Percentiles rank a stretch among this genome's conserved stretches.
Evolutionary conservation across 2,888 invertebrate genomes (phyloP).

Genomic region (Limnephilus rhombicus): DNA sequence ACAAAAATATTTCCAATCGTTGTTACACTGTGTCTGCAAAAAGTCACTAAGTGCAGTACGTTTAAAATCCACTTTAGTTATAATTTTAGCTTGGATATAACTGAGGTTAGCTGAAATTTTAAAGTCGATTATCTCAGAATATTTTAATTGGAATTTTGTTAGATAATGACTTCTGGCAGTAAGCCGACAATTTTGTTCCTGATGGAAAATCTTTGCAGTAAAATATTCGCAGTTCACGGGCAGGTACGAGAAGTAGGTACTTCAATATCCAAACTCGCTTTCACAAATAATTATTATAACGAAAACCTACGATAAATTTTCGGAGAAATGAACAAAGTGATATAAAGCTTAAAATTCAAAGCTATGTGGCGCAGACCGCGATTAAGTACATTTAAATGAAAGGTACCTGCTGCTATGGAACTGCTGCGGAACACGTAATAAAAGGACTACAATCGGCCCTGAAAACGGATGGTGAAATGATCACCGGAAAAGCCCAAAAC

Average conservation of each 20-base stretch:
- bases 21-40: too few relatives aligned
- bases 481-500: background rate
- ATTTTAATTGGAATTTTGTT: too few relatives aligned
- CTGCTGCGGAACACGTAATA: background rate
- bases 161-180: too few relatives aligned
- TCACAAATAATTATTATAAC: background rate
- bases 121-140: too few relatives aligned
- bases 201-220: background rate
- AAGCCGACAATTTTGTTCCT: background rate
- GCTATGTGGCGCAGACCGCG: background rate
- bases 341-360: background rate
- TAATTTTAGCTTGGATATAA: too few relatives aligned
- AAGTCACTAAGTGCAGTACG: too few relatives aligned
- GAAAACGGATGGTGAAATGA: too few relatives aligned
- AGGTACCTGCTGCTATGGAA: background rate
- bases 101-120: too few relatives aligned
- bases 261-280: background rate
- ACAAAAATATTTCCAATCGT: too few relatives aligned
- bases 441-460: background rate
- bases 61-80: too few relatives aligned
- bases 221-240: background rate
- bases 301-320: background rate
- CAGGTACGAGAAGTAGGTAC: background rate
- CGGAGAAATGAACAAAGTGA: background rate
- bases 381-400: background rate